A percentile compares a stretch with the other conserved stretches of the same genome.
phyloP scores from a whole-genome alignment of 2,888 invertebrate genomes.

The Choristoneura rosaceana region DNA sequence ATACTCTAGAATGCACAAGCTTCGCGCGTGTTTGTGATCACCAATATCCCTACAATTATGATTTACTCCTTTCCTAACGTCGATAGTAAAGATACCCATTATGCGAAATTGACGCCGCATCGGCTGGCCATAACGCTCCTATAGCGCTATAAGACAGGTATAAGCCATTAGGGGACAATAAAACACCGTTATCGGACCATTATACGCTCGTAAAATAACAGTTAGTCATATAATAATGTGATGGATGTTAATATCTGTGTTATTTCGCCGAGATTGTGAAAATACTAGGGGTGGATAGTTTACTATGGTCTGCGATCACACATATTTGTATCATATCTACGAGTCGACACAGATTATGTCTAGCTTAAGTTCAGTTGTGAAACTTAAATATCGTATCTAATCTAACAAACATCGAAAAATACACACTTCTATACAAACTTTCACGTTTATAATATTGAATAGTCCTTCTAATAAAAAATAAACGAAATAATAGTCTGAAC shows the following conservation, averaged over 20 bases:
- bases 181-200: slow-evolving; percentile 83
- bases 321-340: not conserved
- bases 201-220: slow-evolving; percentile 84
- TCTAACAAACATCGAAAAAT: no score
- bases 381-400: no score
- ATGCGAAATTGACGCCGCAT: slow-evolving; percentile 77
- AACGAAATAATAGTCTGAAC: not conserved
- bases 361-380: no score
- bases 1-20: not conserved
- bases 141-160: slow-evolving; percentile 78
- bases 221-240: slow-evolving; percentile 83
- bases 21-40: slow-evolving; percentile 26
- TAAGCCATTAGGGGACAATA: slow-evolving; percentile 84
- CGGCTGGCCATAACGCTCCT: slow-evolving; percentile 79
- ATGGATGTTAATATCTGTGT: slow-evolving; percentile 81
- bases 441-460: no score
- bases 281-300: slow-evolving; percentile 41
- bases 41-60: slow-evolving; percentile 36
- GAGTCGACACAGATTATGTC: not conserved
- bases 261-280: slow-evolving; percentile 57
- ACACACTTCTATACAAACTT: no score
- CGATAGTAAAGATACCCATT: slow-evolving; percentile 76
- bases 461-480: no score
- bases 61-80: slow-evolving; percentile 55
- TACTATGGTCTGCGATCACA: not conserved